Conservation (phyloP, 2,113 vertebrate genomes). For the Gallinago jamesoni region DNA sequence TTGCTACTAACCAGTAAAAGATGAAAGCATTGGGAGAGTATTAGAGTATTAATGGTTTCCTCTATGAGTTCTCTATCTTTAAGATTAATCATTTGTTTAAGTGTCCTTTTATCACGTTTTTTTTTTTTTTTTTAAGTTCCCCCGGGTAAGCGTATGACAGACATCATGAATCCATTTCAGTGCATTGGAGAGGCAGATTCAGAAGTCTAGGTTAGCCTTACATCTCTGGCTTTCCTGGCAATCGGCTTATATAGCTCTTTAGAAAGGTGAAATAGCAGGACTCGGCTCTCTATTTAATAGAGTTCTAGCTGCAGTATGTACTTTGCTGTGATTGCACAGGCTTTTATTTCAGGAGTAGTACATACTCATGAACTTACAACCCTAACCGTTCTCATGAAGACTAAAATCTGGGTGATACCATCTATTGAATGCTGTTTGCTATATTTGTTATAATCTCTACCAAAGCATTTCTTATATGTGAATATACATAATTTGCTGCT, state of each 20-base stretch:
- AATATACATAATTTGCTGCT: background rate
- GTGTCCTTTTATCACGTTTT: background rate
- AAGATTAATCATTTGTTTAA: background rate
- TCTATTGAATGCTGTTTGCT: background rate
- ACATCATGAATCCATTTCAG: background rate
- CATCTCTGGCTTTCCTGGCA: background rate
- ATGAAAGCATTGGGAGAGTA: background rate
- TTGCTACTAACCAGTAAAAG: background rate
- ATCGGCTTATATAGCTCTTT: background rate
- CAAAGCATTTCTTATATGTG: background rate
- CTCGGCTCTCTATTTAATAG: background rate
- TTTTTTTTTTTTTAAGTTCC: background rate
- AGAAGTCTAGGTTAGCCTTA: background rate
- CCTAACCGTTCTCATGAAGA: background rate
- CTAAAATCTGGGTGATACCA: background rate
- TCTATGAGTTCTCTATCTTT: background rate
- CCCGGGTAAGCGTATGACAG: background rate
- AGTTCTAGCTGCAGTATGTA: background rate
- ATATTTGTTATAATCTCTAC: background rate
- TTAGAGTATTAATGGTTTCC: background rate
- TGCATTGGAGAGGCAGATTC: background rate
- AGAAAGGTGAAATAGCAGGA: background rate
- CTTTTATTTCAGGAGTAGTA: background rate
- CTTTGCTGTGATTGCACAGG: background rate
- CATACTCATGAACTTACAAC: background rate